phyloP scores from a whole-genome alignment of 2,888 invertebrate genomes.

The Sphaeridia pumilis region DNA sequence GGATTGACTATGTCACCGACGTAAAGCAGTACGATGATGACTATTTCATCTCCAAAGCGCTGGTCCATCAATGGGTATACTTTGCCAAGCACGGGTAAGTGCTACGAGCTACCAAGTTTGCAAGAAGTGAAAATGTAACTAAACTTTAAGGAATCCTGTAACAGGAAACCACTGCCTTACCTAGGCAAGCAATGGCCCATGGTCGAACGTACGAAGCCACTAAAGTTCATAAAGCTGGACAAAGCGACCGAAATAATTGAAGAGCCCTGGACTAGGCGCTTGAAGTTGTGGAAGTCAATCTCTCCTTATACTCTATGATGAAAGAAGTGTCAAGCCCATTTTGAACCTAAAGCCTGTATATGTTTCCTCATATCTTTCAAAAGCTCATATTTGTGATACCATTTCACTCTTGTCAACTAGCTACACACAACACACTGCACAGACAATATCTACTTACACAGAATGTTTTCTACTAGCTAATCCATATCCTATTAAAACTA shows the following conservation, averaged over 20 bases:
- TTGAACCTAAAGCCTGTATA: no score
- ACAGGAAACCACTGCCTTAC: constrained; percentile 9
- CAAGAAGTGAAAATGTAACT: no score
- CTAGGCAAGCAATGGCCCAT: constrained; percentile 8
- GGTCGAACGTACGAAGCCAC: constrained; percentile 10
- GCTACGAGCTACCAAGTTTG: no score
- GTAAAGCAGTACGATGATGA: constrained; percentile 20
- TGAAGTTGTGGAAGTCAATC: constrained; percentile 26
- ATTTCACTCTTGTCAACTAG: no score
- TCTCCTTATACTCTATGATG: constrained; percentile 4
- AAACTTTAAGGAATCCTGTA: no score
- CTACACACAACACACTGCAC: no score
- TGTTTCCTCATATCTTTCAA: no score
- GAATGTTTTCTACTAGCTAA: no score
- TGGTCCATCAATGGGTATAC: constrained; percentile 20
- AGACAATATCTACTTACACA: no score
- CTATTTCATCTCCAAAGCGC: constrained; percentile 19
- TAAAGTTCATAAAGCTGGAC: constrained; percentile 20
- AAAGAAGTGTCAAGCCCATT: constrained; percentile 55
- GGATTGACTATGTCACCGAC: constrained; percentile 17
- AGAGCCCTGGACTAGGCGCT: constrained; percentile 25
- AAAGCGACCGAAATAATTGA: constrained; percentile 20
- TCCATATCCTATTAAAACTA: no score
- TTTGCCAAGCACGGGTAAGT: constrained; percentile 23
- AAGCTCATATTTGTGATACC: no score